These are phyloP conservation scores for Ophonus ardosiacus DNA, from an alignment of 2,888 invertebrate genomes.

Conservation along the genomic window DNA sequence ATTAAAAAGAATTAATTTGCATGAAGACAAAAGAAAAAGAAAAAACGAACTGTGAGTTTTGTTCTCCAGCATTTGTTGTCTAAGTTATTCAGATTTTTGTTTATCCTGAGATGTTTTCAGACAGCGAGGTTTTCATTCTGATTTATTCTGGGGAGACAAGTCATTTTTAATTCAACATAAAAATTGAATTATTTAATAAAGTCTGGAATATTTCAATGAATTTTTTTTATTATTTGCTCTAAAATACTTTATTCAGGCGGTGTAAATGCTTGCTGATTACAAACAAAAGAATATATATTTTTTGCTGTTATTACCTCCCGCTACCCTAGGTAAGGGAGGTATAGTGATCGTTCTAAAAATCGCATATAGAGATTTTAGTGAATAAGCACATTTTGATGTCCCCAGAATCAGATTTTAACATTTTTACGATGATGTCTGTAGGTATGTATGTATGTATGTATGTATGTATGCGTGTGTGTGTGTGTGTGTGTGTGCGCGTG, in stretches of 20 bases:
- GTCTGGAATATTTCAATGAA: not conserved
- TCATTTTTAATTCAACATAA: conserved; percentile 22
- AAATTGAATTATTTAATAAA: conserved; percentile 27
- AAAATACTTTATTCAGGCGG: not conserved
- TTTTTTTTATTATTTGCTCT: not conserved
- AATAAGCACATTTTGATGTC: too few relatives aligned
- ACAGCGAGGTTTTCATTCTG: conserved; percentile 3
- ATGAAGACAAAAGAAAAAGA: conserved; percentile 53
- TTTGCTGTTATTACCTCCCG: too few relatives aligned
- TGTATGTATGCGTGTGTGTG: too few relatives aligned
- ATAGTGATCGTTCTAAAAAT: too few relatives aligned
- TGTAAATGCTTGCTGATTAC: not conserved
- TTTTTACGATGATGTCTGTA: too few relatives aligned
- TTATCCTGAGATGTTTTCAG: conserved; percentile 16
- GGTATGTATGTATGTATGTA: too few relatives aligned
- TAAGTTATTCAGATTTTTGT: conserved; percentile 47
- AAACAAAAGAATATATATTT: not conserved
- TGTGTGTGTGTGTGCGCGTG: too few relatives aligned
- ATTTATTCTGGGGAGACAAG: conserved; percentile 19
- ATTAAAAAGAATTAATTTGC: conserved; percentile 56
- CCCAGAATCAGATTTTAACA: too few relatives aligned
- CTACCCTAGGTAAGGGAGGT: too few relatives aligned
- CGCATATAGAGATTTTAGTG: too few relatives aligned
- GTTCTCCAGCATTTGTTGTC: conserved; percentile 40
- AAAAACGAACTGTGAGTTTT: conserved; percentile 41